phyloP scores from a whole-genome alignment of 1,140 invertebrate species.

The Anthonomus grandis region DNA sequence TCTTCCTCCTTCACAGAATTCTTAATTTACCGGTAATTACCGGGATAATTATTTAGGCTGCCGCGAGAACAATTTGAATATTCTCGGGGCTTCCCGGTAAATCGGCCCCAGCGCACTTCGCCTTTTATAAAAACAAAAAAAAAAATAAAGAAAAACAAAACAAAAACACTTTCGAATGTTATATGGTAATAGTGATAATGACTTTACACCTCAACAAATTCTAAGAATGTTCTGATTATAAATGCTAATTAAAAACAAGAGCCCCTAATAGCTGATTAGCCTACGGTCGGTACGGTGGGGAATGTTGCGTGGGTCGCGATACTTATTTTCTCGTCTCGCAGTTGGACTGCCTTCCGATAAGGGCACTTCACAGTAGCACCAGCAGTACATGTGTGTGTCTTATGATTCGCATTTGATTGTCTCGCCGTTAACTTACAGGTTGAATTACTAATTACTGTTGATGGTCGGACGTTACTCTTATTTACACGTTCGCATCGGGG shows the following conservation, averaged over 20 bases:
- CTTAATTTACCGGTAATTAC: too few relatives aligned
- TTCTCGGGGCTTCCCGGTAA: too few relatives aligned
- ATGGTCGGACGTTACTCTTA: background rate
- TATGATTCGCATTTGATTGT: constrained; percentile 13
- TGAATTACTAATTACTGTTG: background rate
- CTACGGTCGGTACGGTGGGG: constrained; percentile 8
- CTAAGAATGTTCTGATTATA: constrained; percentile 26
- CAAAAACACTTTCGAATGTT: constrained; percentile 10
- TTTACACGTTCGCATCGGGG: too few relatives aligned
- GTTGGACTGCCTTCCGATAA: constrained; percentile 11
- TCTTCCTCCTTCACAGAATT: too few relatives aligned
- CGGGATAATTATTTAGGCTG: too few relatives aligned
- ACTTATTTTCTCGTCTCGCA: constrained; percentile 16
- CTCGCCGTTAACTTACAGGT: background rate
- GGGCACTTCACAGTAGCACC: constrained; percentile 15
- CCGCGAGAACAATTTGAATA: too few relatives aligned
- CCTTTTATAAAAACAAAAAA: too few relatives aligned
- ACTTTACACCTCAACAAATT: constrained; percentile 26
- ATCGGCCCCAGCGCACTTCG: too few relatives aligned
- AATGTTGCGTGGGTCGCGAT: constrained; percentile 19
- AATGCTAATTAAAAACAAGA: constrained; percentile 27
- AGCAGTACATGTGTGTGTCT: constrained; percentile 5
- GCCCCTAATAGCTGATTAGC: constrained; percentile 22
- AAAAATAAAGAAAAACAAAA: constrained; percentile 3
- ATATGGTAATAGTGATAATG: constrained; percentile 26